Evolutionary conservation across 2,797 vertebrate species (phyloP), one percentile per base, ranked within the genome.

Genomic region (Scyliorhinus canicula): DNA sequence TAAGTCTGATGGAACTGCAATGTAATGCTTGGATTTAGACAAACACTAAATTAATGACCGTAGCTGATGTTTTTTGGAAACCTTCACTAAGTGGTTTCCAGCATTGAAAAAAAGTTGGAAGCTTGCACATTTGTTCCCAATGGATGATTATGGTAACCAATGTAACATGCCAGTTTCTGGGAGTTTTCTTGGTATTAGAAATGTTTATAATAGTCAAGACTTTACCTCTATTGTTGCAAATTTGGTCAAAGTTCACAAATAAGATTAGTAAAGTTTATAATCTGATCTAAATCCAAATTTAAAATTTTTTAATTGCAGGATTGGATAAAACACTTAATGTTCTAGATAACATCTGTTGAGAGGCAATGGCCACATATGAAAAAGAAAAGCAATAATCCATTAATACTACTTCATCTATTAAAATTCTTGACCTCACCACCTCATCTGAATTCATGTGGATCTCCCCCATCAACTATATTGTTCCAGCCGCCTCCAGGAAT

Each of bases 211-310:
- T 63, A 40, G 88, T n/a, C 57, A 91, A 63, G 57, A 40, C 57
- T 91, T 91, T 91, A 57, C 88, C 88, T 91, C 88, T 91, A 91
- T 91, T 63, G 55, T 63, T 63, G 60, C 21, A 91, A 65, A 91
- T 4, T 21, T 26, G 35, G 88, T 90, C 55, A 44, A 82, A 82
- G 40, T 40, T 47, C 40, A 44, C 16, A 82, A 63, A 44, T 63
- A 63, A 91, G n/a, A 26, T 91, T 63, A 40, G 19, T 91, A 60
- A 63, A 1, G 16, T 91, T 91, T 63, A 65, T 63, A 91, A 63
- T 91, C 60, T 9, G 7, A 21, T 44, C 40, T 44, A 40, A 63
- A 91, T 71, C 57, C 24, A 71, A 71, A 93, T 12, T 71, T 93
- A 16, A 93, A 19, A 47, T 21, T 1, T 47, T 93, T 71, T n/a